Base-by-base conservation (phyloP, 2,113 vertebrate genomes). In the Aphyosemion australe region DNA sequence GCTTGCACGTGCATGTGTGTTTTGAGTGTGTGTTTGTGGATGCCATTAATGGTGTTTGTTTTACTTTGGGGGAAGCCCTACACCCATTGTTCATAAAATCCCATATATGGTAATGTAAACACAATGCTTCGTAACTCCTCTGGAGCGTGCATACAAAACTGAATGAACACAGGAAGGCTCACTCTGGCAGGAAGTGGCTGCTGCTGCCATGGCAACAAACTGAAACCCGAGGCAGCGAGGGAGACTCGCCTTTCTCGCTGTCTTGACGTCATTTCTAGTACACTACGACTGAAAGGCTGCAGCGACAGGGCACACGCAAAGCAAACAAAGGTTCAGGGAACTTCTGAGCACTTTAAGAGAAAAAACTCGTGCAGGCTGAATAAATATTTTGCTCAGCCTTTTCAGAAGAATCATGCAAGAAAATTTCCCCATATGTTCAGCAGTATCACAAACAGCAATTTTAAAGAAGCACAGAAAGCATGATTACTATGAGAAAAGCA, bases 141-240 rank as follows among this genome's bases (percentile, higher is more conserved):
- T 69, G 69, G 83, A 84, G 71, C 51, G 67, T 78, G 78, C 79
- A 76, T 75, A 86, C 80, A 90, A 91, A 90, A 83, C 79, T 92
- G 89, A 93, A 94, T 93, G 92, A 93, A 93, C 86, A 92, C 93
- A 93, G 92, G 92, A 93, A 94, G 88, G 89, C 86, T 82, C 81
- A 73, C 87, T 83, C 76, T 76, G 85, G 88, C 92, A 94, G 93
- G 92, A 94, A 94, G 91, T 92, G 92, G 90, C 82, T 79, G 82
- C 89, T 85, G 92, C 89, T 93, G 76, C 92, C 88, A 91, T 93
- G 92, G 92, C 74, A 91, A 93, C 92, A 73, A 88, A 89, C 89
- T 83, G 90, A 93, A 93, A 93, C 85, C 89, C 68, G 59, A 84
- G 88, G 85, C 88, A 85, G 85, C 55, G 61, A 78, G 70, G 65